Evolutionary conservation across 1,140 invertebrate genomes (phyloP), one percentile per base, ranked within the genome.

Genomic region (Leptinotarsa texana): DNA sequence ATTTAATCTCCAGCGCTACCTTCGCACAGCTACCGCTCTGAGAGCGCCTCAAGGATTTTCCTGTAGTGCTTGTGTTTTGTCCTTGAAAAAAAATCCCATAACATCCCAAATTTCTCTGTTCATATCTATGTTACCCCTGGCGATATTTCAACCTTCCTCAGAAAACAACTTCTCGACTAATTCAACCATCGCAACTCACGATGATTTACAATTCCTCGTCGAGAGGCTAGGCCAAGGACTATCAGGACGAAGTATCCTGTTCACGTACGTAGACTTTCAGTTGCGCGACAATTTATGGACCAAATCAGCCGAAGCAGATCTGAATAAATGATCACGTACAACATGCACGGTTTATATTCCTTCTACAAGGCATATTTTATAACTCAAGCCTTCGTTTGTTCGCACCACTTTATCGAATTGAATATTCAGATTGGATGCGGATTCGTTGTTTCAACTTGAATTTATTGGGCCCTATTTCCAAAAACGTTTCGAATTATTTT

Each of bases 241-340:
- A 57, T 57, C 51, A 57, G 51, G 51, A 57, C 51, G 51, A 57
- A 57, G 51, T 57, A 57, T 57, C 51, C 51, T 57, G 51, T 57
- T 57, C 51, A 57, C 51, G 51, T 42, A 42, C 33, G 33, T 42
- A 42, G 33, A 42, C 33, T 42, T 42, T 42, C 33, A 42, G 33
- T 57, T 57, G 51, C 17, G 51, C 51, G 51, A 57, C 51, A 57
- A 57, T 57, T 57, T 57, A 57, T 57, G 17, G 15, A 57, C 51
- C 51, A 57, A 57, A 57, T 57, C 51, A 57, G 51, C 51, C 51
- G 51, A 57, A 57, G 51, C 13, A 57, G 51, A 57, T 57, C 51
- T 57, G 51, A 57, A 57, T 57, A 57, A 57, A 57, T 57, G 51
- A 57, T 57, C 51, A 57, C 51, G 51, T 57, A n/a, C 51, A 57